phyloP scores from a whole-genome alignment of 2,113 vertebrate genomes.

The Pimephales promelas region DNA sequence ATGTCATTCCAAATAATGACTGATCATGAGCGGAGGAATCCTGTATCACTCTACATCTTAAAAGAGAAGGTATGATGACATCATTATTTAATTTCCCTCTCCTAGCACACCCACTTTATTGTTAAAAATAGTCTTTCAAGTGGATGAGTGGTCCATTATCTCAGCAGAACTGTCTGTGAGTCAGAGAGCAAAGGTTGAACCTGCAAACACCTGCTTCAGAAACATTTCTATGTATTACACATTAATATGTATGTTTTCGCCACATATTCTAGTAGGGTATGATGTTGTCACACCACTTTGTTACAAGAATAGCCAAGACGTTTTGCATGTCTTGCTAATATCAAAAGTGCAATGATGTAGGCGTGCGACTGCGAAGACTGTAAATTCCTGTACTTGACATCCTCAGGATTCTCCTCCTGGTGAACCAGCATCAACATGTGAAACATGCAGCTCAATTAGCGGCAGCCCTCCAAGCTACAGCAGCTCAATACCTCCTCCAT shows the following conservation, averaged over 20 bases:
- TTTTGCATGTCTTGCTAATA: not conserved
- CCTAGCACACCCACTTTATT: not conserved
- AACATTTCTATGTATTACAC: not conserved
- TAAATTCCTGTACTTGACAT: slow-evolving; percentile 38
- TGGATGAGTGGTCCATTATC: slow-evolving; percentile 47
- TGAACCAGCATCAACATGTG: slow-evolving; percentile 72
- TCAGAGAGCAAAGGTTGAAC: slow-evolving; percentile 9
- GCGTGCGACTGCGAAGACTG: slow-evolving; percentile 21
- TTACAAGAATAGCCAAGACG: slow-evolving; percentile 1
- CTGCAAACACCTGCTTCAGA: not conserved
- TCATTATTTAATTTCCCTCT: slow-evolving; percentile 14
- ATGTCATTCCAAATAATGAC: slow-evolving; percentile 71
- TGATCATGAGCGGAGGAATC: slow-evolving; percentile 82
- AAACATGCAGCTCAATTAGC: slow-evolving; percentile 72
- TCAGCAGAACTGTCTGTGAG: slow-evolving; percentile 29
- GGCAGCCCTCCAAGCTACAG: slow-evolving; percentile 75
- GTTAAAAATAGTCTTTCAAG: slow-evolving; percentile 42
- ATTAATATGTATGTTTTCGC: slow-evolving; percentile 21
- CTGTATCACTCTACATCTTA: slow-evolving; percentile 87
- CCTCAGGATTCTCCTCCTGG: slow-evolving; percentile 79
- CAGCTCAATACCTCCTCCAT: slow-evolving; percentile 58
- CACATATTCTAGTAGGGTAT: not conserved
- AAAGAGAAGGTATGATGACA: slow-evolving; percentile 84
- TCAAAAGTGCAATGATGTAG: slow-evolving; percentile 23
- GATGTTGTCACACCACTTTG: not conserved